phyloP scores from a whole-genome alignment of 2,888 invertebrate species.

The Himalopsyche kuldschensis region DNA sequence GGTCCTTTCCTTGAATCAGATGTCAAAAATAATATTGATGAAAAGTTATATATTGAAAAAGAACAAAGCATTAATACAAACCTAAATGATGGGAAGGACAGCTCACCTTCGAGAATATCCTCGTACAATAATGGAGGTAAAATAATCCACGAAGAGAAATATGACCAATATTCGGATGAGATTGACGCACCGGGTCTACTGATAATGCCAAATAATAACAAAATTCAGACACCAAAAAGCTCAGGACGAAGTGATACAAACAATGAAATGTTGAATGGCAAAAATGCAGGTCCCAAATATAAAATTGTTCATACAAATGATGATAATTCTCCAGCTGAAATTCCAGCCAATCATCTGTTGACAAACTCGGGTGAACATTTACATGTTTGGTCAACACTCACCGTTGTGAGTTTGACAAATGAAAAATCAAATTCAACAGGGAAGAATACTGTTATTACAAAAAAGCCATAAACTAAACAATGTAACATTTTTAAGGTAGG shows the following conservation, averaged over 20 bases:
- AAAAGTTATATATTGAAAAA: not conserved
- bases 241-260: not conserved
- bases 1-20: not conserved
- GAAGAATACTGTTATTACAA: too few species aligned
- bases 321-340: not conserved
- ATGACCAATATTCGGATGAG: not conserved
- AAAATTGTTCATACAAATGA: not conserved
- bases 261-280: not conserved
- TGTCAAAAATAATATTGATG: not conserved
- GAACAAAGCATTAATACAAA: not conserved
- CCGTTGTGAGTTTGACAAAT: not conserved
- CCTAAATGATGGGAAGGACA: not conserved
- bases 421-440: not conserved
- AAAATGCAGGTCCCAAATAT: not conserved
- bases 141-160: not conserved
- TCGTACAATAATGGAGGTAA: not conserved
- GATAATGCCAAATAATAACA: not conserved
- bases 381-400: not conserved
- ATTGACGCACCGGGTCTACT: not conserved
- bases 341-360: not conserved
- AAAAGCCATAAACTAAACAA: too few species aligned
- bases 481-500: too few species aligned
- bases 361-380: not conserved
- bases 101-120: not conserved
- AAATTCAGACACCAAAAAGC: not conserved